Conservation (phyloP, 1,140 invertebrate genomes). For the Solen grandis region DNA sequence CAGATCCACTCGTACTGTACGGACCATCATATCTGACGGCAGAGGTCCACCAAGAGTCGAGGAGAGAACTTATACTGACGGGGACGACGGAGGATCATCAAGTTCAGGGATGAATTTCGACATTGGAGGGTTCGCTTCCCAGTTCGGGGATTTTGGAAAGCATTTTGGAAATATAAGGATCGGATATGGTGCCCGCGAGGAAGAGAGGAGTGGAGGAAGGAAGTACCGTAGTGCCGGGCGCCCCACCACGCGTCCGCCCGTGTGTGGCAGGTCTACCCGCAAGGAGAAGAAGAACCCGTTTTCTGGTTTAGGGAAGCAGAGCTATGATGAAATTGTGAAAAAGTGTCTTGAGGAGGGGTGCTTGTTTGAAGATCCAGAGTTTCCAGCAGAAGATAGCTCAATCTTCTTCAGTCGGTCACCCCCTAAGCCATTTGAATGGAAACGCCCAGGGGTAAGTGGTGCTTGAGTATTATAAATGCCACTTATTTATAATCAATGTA, state of each 20-base stretch:
- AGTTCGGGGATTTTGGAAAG: neutral
- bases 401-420: conserved; percentile 76
- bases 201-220: conserved; percentile 37
- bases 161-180: conserved; percentile 64
- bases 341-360: conserved; percentile 71
- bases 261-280: conserved; percentile 62
- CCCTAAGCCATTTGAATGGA: conserved; percentile 75
- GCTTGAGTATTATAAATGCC: too few species aligned
- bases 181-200: conserved; percentile 40
- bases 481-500: too few species aligned
- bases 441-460: conserved; percentile 75
- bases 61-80: conserved; percentile 70
- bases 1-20: conserved; percentile 64
- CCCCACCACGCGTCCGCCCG: conserved; percentile 46
- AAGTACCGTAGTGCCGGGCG: conserved; percentile 29
- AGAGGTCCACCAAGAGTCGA: conserved; percentile 64
- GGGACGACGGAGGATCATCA: conserved; percentile 56
- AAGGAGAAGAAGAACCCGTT: conserved; percentile 72
- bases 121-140: conserved; percentile 31
- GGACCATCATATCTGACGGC: conserved; percentile 70
- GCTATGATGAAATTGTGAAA: conserved; percentile 72
- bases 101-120: conserved; percentile 42
- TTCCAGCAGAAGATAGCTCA: conserved; percentile 70
- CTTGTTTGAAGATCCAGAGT: conserved; percentile 80
- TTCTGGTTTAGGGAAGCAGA: conserved; percentile 68